A percentile compares a stretch with the other conserved stretches of the same genome.
These are phyloP conservation scores for Dromaius novaehollandiae DNA, from an alignment of 2,113 vertebrate species.

Conservation along the genomic window DNA sequence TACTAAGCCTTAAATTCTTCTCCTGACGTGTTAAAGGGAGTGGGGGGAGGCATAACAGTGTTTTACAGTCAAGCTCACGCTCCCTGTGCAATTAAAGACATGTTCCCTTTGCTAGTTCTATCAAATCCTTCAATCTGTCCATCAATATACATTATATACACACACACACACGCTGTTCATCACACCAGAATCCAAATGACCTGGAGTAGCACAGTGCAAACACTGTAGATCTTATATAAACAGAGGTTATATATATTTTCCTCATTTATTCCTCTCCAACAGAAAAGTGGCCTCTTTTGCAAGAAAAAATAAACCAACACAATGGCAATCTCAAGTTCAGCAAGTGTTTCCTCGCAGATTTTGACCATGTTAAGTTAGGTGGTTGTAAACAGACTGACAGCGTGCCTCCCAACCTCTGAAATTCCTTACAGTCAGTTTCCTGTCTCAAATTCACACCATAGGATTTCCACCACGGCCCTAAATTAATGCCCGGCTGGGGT, in stretches of 20 bases:
- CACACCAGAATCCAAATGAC: background rate
- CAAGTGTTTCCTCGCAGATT: constrained; percentile 57
- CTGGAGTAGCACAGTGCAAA: constrained; percentile 18
- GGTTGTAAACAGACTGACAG: constrained; percentile 64
- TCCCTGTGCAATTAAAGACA: background rate
- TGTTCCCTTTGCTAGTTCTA: background rate
- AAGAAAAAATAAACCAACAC: constrained; percentile 49
- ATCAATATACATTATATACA: background rate
- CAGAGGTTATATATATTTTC: constrained; percentile 21
- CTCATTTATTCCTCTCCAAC: constrained; percentile 30
- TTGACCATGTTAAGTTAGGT: constrained; percentile 46
- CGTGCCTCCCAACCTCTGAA: constrained; percentile 32
- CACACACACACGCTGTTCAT: background rate
- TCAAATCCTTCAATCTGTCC: background rate
- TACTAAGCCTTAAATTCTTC: background rate
- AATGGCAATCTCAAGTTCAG: background rate
- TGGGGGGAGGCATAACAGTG: background rate
- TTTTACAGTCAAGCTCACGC: background rate
- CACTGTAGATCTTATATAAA: constrained; percentile 35
- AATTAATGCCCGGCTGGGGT: constrained; percentile 61
- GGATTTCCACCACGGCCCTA: constrained; percentile 44
- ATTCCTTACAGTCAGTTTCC: constrained; percentile 27
- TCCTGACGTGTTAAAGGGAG: background rate
- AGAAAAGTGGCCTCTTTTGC: constrained; percentile 14
- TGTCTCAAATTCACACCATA: constrained; percentile 64